A percentile compares a stretch with the other conserved stretches of the same genome.
These are phyloP conservation scores for Drosophila suzukii DNA, from an alignment of 1,140 invertebrate genomes.

Conservation along the genomic window DNA sequence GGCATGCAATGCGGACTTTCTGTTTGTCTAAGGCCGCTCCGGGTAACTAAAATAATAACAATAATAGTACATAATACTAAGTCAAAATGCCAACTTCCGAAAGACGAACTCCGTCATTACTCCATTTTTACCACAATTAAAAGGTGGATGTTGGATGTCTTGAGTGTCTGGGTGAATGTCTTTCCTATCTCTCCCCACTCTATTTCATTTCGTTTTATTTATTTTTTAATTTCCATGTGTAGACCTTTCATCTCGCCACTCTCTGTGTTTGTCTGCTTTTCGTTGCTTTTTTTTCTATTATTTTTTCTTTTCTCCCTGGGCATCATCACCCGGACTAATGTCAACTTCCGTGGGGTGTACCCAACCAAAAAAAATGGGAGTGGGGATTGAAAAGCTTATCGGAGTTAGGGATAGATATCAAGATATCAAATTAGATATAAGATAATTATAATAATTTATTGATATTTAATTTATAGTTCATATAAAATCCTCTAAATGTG, in stretches of 20 bases:
- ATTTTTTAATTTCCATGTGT: constrained; percentile 58
- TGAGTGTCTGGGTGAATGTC: constrained; percentile 48
- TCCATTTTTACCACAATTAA: constrained; percentile 71
- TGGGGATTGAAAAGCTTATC: constrained; percentile 6
- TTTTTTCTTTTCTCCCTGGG: background rate
- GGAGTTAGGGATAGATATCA: background rate
- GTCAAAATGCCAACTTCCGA: constrained; percentile 74
- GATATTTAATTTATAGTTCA: too few species aligned
- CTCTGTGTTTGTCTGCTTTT: constrained; percentile 5
- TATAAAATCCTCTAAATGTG: background rate
- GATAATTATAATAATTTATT: too few species aligned
- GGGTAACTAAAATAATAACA: constrained; percentile 68
- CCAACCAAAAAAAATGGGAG: background rate
- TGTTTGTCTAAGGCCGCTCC: constrained; percentile 58
- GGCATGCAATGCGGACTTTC: constrained; percentile 59
- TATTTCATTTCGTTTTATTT: constrained; percentile 59
- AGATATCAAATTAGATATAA: background rate
- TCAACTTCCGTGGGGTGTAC: constrained; percentile 28
- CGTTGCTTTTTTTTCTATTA: background rate
- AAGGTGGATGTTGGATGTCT: constrained; percentile 42
- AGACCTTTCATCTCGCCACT: constrained; percentile 39
- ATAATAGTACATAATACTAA: constrained; percentile 75
- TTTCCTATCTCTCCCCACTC: constrained; percentile 56
- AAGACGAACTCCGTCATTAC: constrained; percentile 58
- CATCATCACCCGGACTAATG: constrained; percentile 22